These are phyloP conservation scores for Spea hammondii DNA, from an alignment of 2,797 vertebrate species.

Conservation along the genomic window DNA sequence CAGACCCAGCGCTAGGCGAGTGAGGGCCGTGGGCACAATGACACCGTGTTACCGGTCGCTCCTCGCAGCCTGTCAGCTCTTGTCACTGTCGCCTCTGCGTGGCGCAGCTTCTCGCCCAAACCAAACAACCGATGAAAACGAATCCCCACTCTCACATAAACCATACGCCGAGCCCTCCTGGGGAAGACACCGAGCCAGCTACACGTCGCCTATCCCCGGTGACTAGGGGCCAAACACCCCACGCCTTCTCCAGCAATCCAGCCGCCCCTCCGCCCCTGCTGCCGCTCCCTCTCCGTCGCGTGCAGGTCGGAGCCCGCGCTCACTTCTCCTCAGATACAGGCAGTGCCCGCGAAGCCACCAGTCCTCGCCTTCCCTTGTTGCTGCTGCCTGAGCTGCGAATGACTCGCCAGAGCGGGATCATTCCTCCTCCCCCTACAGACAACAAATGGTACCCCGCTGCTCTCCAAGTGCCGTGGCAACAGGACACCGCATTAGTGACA, in stretches of 20 bases:
- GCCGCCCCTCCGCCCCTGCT: too few relatives aligned
- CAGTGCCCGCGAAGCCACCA: conserved; percentile 7
- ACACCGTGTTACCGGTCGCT: conserved; percentile 45
- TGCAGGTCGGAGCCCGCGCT: background rate
- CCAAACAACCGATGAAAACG: background rate
- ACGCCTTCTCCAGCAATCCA: too few relatives aligned
- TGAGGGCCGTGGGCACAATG: too few relatives aligned
- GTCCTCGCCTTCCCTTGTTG: conserved; percentile 9
- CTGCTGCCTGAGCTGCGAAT: conserved; percentile 31
- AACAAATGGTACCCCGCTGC: conserved; percentile 35
- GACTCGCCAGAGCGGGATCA: conserved; percentile 33
- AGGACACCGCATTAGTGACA: conserved; percentile 51
- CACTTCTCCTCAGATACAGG: conserved; percentile 30
- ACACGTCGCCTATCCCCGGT: background rate
- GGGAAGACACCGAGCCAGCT: background rate
- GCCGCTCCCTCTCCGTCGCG: too few relatives aligned
- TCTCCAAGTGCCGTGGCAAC: conserved; percentile 63
- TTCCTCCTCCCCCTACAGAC: conserved; percentile 48
- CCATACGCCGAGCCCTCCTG: background rate
- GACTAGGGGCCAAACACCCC: too few relatives aligned
- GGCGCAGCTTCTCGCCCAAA: background rate
- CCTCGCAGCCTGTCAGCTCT: conserved; percentile 56
- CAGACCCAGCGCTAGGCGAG: conserved; percentile 40
- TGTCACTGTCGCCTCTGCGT: conserved; percentile 15
- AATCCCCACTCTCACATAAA: background rate